Percentiles rank a stretch among this genome's conserved stretches.
Evolutionary conservation across 2,888 invertebrate species (phyloP).

Genomic region (Ommatoiulus sabulosus): DNA sequence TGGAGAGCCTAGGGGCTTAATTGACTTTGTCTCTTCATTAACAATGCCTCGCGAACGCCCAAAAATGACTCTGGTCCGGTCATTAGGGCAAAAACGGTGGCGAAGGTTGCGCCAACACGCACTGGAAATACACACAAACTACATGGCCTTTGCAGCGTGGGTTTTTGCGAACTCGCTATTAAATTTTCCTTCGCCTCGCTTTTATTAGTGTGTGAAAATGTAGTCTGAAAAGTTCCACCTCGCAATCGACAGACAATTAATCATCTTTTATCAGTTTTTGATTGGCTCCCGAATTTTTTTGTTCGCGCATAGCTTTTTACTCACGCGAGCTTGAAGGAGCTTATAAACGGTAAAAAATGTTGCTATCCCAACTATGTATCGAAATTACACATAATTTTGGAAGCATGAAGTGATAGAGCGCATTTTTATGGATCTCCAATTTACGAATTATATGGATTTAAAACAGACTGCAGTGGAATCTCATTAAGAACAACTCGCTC

Average conservation of each 20-base stretch:
- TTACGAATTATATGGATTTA: too few species aligned
- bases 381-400: too few species aligned
- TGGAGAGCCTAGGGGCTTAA: neutral
- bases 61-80: neutral
- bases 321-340: too few species aligned
- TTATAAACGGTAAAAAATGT: too few species aligned
- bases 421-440: too few species aligned
- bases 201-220: constrained; percentile 19
- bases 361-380: too few species aligned
- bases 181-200: neutral
- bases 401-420: too few species aligned
- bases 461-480: too few species aligned
- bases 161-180: too few species aligned
- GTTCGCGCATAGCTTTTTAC: neutral
- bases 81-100: neutral
- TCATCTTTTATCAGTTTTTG: neutral
- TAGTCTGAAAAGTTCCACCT: neutral
- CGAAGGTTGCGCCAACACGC: too few species aligned
- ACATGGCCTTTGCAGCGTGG: too few species aligned
- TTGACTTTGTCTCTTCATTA: constrained; percentile 12
- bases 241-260: neutral
- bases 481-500: too few species aligned
- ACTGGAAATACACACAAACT: neutral
- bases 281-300: neutral
- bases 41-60: constrained; percentile 10